Percentiles rank a stretch among this genome's conserved stretches.
phyloP scores from a whole-genome alignment of 2,113 vertebrate genomes.

The Ifrita kowaldi region DNA sequence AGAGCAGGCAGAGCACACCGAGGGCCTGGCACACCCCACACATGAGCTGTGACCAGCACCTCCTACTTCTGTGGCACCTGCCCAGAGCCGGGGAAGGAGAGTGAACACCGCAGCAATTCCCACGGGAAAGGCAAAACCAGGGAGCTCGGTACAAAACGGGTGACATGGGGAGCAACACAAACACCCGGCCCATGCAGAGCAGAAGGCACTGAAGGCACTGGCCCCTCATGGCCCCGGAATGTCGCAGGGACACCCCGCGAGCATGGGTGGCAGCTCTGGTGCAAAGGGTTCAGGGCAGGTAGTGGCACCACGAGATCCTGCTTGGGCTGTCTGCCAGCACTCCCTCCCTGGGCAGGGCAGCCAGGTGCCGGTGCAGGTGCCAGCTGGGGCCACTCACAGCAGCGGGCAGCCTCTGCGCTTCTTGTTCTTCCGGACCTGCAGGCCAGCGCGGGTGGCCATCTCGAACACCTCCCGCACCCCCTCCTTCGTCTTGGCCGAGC shows the following conservation, averaged over 20 bases:
- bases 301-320: neutral
- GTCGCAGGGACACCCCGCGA: rapidly evolving
- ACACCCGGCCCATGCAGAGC: neutral
- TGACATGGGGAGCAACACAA: neutral
- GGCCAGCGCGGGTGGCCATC: constrained; percentile 93
- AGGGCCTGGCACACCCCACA: neutral
- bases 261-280: neutral
- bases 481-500: constrained; percentile 97
- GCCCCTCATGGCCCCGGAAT: neutral
- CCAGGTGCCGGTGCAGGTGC: neutral
- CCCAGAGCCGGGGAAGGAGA: neutral
- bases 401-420: constrained; percentile 85
- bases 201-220: neutral
- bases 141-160: neutral
- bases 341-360: neutral
- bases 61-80: neutral
- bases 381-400: constrained; percentile 70
- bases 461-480: constrained; percentile 96
- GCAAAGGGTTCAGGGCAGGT: neutral
- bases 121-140: neutral
- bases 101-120: neutral
- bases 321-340: neutral
- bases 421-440: constrained; percentile 94
- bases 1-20: neutral
- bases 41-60: rapidly evolving